Evolutionary conservation across 2,113 vertebrate genomes (phyloP), one percentile per base, ranked within the genome.

Genomic region (Xiphophorus couchianus): DNA sequence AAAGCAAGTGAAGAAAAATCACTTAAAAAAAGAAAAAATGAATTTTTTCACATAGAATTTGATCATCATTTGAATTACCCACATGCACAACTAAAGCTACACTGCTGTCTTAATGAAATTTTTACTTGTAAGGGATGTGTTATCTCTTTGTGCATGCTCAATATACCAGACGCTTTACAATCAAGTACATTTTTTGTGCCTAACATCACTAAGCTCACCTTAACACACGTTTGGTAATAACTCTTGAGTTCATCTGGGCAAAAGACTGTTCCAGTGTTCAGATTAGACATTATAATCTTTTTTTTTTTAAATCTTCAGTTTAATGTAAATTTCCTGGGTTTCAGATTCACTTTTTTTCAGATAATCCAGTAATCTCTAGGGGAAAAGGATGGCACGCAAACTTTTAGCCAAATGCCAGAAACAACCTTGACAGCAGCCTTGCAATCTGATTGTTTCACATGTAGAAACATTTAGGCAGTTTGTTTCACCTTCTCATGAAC

Each of bases 401-500:
- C 96, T 82, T 76, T 96, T 92, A 96, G 95, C 96, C 96, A 96
- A 98, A 96, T 94, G 96, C 95, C 96, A 97, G 97, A 98, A 97
- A 97, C 96, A 99, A 98, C 96, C 97, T 96, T 96, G 95, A 98
- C 96, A 95, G 95, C 95, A 98, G 96, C 96, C 96, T 97, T 95
- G 95, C 96, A 90, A 97, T 97, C 94, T 72, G 93, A 96, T 95
- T 96, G 96, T 98, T 97, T 98, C 97, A 97, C 94, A 96, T 96
- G 96, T 95, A 97, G 96, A 98, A 98, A 99, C 96, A 96, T 96
- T 96, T 98, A 98, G 97, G 96, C 96, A 97, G 95, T 97, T 96
- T 97, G 94, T 97, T 96, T 96, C 95, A 96, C 96, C 96, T 97
- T 98, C 96, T 97, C 97, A 98, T 96, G 96, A 98, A 96, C 95